Evolutionary conservation across 2,113 vertebrate genomes (phyloP).

Genomic region (Terrapene triunguis): DNA sequence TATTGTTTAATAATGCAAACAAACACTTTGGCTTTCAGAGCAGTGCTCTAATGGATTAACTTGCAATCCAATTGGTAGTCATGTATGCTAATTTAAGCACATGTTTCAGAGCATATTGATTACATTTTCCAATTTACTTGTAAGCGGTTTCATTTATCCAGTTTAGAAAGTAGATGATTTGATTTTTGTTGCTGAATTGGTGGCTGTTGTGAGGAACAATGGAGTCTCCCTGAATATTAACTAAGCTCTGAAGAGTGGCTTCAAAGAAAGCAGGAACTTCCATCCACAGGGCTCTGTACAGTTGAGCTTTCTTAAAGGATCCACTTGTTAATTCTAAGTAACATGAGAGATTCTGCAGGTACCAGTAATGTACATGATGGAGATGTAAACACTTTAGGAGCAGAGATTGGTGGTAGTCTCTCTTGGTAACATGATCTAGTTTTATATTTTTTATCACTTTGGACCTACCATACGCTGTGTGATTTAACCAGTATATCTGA

Average conservation of each 20-base stretch:
- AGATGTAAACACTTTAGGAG: not conserved
- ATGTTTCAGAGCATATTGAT: not conserved
- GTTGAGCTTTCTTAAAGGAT: not conserved
- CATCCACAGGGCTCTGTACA: not conserved
- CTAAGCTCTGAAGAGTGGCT: not conserved
- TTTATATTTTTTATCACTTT: not conserved
- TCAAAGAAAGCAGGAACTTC: not conserved
- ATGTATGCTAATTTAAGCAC: not conserved
- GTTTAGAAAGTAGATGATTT: not conserved
- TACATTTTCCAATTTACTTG: not conserved
- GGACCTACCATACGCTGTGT: not conserved
- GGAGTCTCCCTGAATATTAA: not conserved
- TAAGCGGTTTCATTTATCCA: not conserved
- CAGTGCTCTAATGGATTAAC: not conserved
- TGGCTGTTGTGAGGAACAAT: not conserved
- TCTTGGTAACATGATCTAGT: not conserved
- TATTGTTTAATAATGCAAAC: not conserved
- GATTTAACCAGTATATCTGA: not conserved
- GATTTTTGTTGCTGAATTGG: not conserved
- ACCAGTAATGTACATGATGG: not conserved
- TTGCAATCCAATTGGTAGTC: not conserved
- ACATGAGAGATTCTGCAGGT: not conserved
- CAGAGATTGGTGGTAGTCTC: not conserved
- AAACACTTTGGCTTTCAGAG: not conserved
- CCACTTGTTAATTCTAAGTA: not conserved